Percentiles rank a stretch among this genome's conserved stretches.
Conservation (phyloP, 2,888 invertebrate species). For the Oscheius myriophilus region DNA sequence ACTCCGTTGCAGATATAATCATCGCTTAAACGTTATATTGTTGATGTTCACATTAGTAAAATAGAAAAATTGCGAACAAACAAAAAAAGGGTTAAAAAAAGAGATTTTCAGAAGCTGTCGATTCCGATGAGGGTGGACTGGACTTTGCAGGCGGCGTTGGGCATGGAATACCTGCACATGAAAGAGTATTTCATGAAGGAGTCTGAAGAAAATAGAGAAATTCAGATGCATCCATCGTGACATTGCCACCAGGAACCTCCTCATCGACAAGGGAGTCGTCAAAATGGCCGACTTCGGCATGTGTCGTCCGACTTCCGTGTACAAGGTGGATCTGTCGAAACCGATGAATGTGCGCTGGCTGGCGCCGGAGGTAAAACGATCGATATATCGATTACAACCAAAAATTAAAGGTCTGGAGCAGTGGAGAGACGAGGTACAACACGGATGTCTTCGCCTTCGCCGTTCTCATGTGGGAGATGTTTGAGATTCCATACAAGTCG, state of each 20-base stretch:
- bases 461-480: conserved; percentile 62
- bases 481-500: conserved; percentile 57
- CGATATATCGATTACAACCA: neutral
- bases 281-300: conserved; percentile 66
- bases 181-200: conserved; percentile 35
- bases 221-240: conserved; percentile 60
- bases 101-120: conserved; percentile 15
- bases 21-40: too few relatives aligned
- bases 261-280: conserved; percentile 49
- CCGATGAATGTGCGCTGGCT: conserved; percentile 64
- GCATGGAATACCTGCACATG: conserved; percentile 61
- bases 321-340: conserved; percentile 58
- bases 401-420: conserved; percentile 53
- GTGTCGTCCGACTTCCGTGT: conserved; percentile 54
- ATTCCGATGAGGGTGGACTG: conserved; percentile 32
- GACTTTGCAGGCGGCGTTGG: conserved; percentile 44
- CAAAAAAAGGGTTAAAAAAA: too few relatives aligned
- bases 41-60: too few relatives aligned
- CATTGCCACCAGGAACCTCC: conserved; percentile 62
- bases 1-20: neutral
- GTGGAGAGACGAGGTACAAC: conserved; percentile 59
- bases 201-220: neutral
- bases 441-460: conserved; percentile 64
- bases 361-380: conserved; percentile 53
- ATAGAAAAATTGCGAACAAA: too few relatives aligned